Evolutionary conservation across 2,113 vertebrate species (phyloP), one percentile per base, ranked within the genome.

Genomic region (Sinocyclocheilus rhinocerous): DNA sequence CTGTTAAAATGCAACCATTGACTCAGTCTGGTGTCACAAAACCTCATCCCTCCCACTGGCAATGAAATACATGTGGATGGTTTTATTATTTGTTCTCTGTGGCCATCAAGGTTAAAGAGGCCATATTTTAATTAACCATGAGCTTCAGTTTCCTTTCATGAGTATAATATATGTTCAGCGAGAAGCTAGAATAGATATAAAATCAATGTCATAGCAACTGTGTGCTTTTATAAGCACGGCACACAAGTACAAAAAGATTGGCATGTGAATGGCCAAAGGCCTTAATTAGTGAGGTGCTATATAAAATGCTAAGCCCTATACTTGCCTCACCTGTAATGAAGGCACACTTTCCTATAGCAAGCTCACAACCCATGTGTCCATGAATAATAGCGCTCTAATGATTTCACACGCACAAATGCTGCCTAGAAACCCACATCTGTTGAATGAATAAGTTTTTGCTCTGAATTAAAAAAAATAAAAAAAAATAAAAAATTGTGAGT

Each of bases 181-280:
- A 11, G 57, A 45, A 42, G 57, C 18, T 22, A 72, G 69, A 72
- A 39, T 22, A 72, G 33, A 42, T 39, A 36, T 29, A 42, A 42
- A 8, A 69, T 72, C 18, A 72, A 72, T 42, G 36, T 42, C 36
- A 39, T 72, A 72, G 69, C 69, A 72, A 42, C 69, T n/a, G 69
- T 22, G 36, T 22, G n/a, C 36, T 72, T 72, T 72, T 42, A 72
- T 12, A 72, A 72, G 36, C 33, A 72, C 0, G 18, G 33, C 0
- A 0, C 33, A 39, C 69, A 39, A 8, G 36, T 22, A 72, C 33
- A 72, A 39, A 72, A 72, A 22, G 18, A 72, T 11, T 39, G 18
- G 4, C 69, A 42, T 72, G 16, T 20, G 18, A 39, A 39, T 72
- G 18, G 18, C 69, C 6, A 39, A 18, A 72, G 69, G 33, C 72